Evolutionary conservation across 37 sponge, comb jelly and placozoan genomes (phyloP).

Genomic region (Ianthella basta): DNA sequence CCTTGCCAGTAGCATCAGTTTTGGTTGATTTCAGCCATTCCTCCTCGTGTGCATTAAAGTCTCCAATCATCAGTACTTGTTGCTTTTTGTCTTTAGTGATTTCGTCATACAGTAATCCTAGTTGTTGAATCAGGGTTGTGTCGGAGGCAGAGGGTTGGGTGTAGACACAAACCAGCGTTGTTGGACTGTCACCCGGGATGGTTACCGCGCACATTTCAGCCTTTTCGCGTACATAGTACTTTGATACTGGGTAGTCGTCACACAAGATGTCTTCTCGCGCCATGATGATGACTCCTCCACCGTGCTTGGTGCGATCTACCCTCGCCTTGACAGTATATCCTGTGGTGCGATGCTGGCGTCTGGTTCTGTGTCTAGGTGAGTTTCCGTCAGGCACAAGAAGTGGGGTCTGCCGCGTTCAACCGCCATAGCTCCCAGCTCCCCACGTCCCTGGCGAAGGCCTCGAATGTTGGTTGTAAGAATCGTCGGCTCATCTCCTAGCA

Average conservation of each 20-base stretch:
- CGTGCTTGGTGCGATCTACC: conserved; percentile 9
- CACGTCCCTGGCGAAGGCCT: conserved; percentile 30
- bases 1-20: conserved; percentile 27
- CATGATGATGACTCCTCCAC: conserved; percentile 24
- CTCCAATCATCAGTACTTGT: background rate
- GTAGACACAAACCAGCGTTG: conserved; percentile 17
- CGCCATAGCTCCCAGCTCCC: conserved; percentile 21
- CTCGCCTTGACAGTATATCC: conserved; percentile 19
- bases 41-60: conserved; percentile 19
- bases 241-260: conserved; percentile 1
- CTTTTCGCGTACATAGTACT: conserved; percentile 16
- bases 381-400: conserved; percentile 26
- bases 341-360: background rate
- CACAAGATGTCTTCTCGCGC: conserved; percentile 26
- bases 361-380: conserved; percentile 20
- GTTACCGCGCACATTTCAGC: conserved; percentile 19
- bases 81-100: background rate
- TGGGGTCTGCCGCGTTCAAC: conserved; percentile 16
- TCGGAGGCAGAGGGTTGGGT: conserved; percentile 24
- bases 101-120: conserved; percentile 3
- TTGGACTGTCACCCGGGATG: conserved; percentile 16
- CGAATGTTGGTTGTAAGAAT: conserved; percentile 9
- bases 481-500: background rate
- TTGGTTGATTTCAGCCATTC: conserved; percentile 23
- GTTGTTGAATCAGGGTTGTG: conserved; percentile 8